These are phyloP conservation scores for Clarias magur DNA, from an alignment of 2,113 vertebrate genomes.

Conservation along the genomic window DNA sequence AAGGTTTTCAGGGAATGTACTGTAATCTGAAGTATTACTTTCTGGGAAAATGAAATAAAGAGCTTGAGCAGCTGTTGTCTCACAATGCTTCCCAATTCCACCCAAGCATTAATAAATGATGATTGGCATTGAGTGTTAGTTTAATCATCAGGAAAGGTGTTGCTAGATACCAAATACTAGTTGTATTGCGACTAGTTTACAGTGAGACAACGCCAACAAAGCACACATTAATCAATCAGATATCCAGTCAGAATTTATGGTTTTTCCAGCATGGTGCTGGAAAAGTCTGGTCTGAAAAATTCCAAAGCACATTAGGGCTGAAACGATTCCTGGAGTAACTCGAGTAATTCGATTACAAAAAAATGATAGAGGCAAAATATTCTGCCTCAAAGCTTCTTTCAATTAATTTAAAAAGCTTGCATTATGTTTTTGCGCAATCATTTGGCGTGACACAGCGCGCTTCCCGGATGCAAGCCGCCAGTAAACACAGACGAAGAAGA, in stretches of 20 bases:
- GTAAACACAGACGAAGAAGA: too few species aligned
- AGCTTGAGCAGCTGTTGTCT: not conserved
- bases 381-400: too few species aligned
- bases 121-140: not conserved
- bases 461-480: too few species aligned
- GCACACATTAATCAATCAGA: not conserved
- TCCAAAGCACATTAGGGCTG: not conserved
- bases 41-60: conserved; percentile 1
- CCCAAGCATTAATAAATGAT: conserved; percentile 4
- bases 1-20: not conserved
- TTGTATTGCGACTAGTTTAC: not conserved
- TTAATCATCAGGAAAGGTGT: not conserved
- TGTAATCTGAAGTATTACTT: not conserved
- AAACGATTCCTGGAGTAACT: too few species aligned
- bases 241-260: not conserved
- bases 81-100: not conserved
- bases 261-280: not conserved
- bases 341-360: too few species aligned
- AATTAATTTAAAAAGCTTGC: too few species aligned
- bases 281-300: not conserved
- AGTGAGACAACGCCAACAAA: not conserved
- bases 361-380: too few species aligned
- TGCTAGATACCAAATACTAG: not conserved
- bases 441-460: too few species aligned
- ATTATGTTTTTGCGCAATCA: too few species aligned